phyloP scores from a whole-genome alignment of 2,888 invertebrate genomes.

The Argynnis bischoffii region DNA sequence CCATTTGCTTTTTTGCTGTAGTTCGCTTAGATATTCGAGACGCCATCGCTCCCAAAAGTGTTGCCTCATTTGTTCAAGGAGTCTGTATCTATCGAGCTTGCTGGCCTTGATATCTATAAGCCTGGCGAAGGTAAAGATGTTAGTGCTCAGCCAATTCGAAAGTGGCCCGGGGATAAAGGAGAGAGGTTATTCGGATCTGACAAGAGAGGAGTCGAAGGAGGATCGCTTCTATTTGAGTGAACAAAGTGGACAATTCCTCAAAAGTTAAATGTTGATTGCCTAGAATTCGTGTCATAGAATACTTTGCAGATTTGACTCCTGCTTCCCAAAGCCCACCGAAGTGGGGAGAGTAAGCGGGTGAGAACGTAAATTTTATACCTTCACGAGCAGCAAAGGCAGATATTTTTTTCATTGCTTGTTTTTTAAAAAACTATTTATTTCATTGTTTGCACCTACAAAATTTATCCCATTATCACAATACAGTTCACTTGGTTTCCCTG shows the following conservation, averaged over 20 bases:
- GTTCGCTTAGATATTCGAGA: neutral
- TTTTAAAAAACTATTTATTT: neutral
- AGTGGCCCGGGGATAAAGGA: neutral
- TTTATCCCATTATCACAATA: neutral
- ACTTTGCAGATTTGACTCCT: neutral
- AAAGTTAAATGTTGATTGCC: neutral
- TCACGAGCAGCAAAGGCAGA: neutral
- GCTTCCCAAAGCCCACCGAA: neutral
- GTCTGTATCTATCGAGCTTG: neutral
- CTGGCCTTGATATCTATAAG: neutral
- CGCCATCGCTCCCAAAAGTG: conserved; percentile 3
- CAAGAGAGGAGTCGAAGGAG: neutral
- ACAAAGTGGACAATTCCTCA: neutral
- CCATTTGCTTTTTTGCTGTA: no score
- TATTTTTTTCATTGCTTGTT: neutral
- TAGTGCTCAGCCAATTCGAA: neutral
- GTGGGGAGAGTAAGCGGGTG: neutral
- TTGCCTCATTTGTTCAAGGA: neutral
- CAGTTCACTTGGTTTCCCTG: neutral
- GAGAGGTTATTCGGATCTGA: neutral
- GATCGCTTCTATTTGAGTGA: neutral
- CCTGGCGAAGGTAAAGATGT: neutral
- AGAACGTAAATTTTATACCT: conserved; percentile 1
- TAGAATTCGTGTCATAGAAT: no score
- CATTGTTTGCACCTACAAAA: conserved; percentile 1